Evolutionary conservation across 2,797 vertebrate genomes (phyloP).

Genomic region (Cuculus canorus): DNA sequence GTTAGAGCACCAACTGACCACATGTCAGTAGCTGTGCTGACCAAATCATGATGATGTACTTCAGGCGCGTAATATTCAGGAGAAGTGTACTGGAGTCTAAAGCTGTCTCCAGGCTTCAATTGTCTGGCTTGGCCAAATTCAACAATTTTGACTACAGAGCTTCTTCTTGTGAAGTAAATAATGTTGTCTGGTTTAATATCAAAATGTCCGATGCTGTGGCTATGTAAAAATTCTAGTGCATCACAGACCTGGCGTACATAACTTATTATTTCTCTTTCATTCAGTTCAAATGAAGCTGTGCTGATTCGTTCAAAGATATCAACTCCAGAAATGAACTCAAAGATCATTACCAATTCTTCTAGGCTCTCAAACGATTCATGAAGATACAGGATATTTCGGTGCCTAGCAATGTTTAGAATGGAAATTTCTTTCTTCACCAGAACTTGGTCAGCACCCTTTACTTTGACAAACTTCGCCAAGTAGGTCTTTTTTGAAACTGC

Average conservation of each 20-base stretch:
- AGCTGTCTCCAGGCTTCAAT: conserved; percentile 93
- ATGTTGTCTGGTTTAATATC: conserved; percentile 98
- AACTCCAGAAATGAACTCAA: conserved; percentile 94
- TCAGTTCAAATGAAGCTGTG: conserved; percentile 91
- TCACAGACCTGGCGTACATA: conserved; percentile 93
- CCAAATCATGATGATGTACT: conserved; percentile 95
- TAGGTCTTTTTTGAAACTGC: conserved; percentile 94
- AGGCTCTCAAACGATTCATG: conserved; percentile 96
- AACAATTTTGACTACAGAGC: conserved; percentile 91
- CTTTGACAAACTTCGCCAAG: conserved; percentile 98
- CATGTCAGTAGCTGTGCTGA: conserved; percentile 96
- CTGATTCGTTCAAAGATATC: conserved; percentile 96
- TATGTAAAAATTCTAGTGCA: conserved; percentile 92
- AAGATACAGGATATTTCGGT: conserved; percentile 90
- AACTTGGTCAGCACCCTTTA: conserved; percentile 95
- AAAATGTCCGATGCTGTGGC: conserved; percentile 91
- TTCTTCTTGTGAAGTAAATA: conserved; percentile 92
- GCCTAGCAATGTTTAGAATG: conserved; percentile 90
- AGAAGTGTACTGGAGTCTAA: conserved; percentile 91
- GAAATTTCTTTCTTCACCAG: conserved; percentile 97
- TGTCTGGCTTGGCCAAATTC: conserved; percentile 95
- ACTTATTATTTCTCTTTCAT: conserved; percentile 89
- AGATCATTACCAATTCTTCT: conserved; percentile 97
- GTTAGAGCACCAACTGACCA: conserved; percentile 95
- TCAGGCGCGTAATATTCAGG: conserved; percentile 95